phyloP scores from a whole-genome alignment of 2,888 invertebrate species.

The Epistrophella euchroma region DNA sequence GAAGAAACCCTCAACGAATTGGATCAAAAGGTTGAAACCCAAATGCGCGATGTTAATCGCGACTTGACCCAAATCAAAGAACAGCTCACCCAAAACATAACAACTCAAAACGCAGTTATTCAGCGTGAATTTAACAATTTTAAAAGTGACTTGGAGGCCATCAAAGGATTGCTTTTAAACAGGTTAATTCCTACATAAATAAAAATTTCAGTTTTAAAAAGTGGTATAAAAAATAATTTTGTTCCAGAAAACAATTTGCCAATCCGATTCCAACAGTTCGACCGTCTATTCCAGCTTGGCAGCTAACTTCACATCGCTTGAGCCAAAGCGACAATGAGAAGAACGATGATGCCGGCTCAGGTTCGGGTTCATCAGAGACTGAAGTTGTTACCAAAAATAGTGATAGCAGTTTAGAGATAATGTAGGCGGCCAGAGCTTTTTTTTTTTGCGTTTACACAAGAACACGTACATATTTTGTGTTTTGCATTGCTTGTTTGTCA shows the following conservation, averaged over 20 bases:
- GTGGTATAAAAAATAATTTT: not conserved
- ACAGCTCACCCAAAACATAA: slow-evolving; percentile 86
- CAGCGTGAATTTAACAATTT: slow-evolving; percentile 87
- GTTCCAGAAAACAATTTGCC: slow-evolving; percentile 90
- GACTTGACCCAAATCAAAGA: slow-evolving; percentile 88
- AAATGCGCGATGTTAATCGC: slow-evolving; percentile 86
- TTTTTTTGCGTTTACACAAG: not conserved
- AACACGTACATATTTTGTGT: not conserved
- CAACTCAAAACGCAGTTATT: slow-evolving; percentile 83
- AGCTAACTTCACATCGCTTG: slow-evolving; percentile 85
- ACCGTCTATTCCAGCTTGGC: slow-evolving; percentile 92
- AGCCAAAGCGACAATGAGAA: slow-evolving; percentile 84
- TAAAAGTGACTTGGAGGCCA: slow-evolving; percentile 88
- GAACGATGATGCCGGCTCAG: slow-evolving; percentile 86
- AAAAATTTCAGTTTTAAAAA: not conserved
- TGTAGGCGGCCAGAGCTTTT: slow-evolving; percentile 83
- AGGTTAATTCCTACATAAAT: slow-evolving; percentile 83
- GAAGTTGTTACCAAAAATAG: slow-evolving; percentile 90
- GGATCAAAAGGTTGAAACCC: slow-evolving; percentile 87
- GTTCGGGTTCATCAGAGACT: slow-evolving; percentile 89
- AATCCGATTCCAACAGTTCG: slow-evolving; percentile 87
- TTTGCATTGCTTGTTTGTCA: slow-evolving; percentile 5
- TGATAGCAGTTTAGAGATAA: slow-evolving; percentile 90
- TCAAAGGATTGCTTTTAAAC: slow-evolving; percentile 90
- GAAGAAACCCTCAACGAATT: slow-evolving; percentile 88